Conservation (phyloP, 2,113 vertebrate species). For the Cephalopholis sonnerati region DNA sequence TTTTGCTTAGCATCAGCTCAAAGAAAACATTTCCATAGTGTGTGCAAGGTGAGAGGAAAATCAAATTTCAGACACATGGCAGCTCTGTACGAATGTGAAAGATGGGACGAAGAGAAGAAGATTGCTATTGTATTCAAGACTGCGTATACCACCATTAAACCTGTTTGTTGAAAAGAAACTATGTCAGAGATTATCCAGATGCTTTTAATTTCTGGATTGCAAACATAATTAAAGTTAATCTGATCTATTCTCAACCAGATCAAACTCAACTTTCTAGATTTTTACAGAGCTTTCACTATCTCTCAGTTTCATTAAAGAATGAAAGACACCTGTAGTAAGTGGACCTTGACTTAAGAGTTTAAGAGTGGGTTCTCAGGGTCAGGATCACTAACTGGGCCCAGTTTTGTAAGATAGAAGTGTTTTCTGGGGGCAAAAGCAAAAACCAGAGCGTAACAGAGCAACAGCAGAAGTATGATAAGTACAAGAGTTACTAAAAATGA, state of each 20-base stretch:
- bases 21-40: neutral
- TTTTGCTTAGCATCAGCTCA: slow-evolving; percentile 10
- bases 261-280: neutral
- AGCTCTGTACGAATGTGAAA: slow-evolving; percentile 6
- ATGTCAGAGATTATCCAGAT: neutral
- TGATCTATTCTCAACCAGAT: neutral
- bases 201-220: neutral
- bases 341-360: neutral
- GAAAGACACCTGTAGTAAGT: neutral
- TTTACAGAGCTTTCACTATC: neutral
- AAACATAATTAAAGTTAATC: neutral
- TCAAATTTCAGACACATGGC: slow-evolving; percentile 8
- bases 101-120: neutral
- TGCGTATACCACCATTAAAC: neutral
- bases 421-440: no score
- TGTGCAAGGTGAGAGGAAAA: neutral
- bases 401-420: no score
- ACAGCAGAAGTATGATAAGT: no score
- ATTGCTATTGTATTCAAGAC: neutral
- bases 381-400: no score
- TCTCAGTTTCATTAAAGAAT: neutral
- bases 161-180: neutral
- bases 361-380: no score
- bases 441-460: no score
- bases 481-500: no score